phyloP scores from a whole-genome alignment of 2,888 invertebrate genomes.

The Myopa testacea region DNA sequence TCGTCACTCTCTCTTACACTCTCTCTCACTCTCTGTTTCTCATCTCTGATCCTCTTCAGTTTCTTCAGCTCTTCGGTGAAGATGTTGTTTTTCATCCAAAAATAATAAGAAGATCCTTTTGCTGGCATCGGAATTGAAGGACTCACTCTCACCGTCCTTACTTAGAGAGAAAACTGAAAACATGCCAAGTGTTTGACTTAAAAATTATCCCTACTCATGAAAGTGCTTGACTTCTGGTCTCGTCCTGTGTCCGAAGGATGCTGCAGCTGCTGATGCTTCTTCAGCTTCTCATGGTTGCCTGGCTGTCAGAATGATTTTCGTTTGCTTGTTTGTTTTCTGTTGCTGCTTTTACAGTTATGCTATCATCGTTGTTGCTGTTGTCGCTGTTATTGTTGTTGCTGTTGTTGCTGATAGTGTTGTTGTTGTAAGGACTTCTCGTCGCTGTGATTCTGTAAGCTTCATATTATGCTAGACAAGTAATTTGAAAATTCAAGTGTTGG shows the following conservation, averaged over 20 bases:
- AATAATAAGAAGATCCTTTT: slow-evolving; percentile 16
- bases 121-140: slow-evolving; percentile 22
- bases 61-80: neutral
- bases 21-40: neutral
- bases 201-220: slow-evolving; percentile 49
- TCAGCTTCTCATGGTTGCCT: neutral
- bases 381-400: neutral
- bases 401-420: slow-evolving; percentile 11
- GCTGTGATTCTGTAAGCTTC: slow-evolving; percentile 34
- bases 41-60: neutral
- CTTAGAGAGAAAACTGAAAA: neutral
- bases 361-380: slow-evolving; percentile 25
- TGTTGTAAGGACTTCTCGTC: slow-evolving; percentile 16
- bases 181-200: slow-evolving; percentile 51
- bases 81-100: neutral
- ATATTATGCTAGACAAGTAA: slow-evolving; percentile 36
- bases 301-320: slow-evolving; percentile 20
- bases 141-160: neutral
- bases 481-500: slow-evolving; percentile 31
- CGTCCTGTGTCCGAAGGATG: neutral
- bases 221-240: slow-evolving; percentile 35
- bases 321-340: slow-evolving; percentile 19
- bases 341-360: neutral
- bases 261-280: neutral
- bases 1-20: no score